These are phyloP conservation scores for Pitangus sulphuratus DNA, from an alignment of 2,797 vertebrate genomes.

Conservation along the genomic window DNA sequence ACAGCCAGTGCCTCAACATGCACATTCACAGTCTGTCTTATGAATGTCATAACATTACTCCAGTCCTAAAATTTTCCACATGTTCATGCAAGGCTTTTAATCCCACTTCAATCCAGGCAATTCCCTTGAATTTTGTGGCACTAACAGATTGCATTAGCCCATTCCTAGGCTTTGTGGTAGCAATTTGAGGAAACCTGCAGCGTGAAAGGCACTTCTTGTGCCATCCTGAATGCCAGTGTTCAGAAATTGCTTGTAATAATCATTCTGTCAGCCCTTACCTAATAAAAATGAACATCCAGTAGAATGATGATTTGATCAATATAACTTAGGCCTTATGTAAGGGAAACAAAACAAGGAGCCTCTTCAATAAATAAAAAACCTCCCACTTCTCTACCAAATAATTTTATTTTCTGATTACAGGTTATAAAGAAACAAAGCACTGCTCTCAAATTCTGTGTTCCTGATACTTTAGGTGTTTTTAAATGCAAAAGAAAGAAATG, in stretches of 20 bases:
- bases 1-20: background rate
- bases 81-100: background rate
- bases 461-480: background rate
- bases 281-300: background rate
- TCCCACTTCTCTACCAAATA: background rate
- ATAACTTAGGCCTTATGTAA: background rate
- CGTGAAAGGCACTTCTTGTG: background rate
- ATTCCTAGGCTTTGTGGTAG: background rate
- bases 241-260: background rate
- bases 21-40: background rate
- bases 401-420: background rate
- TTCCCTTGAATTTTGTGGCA: background rate
- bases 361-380: background rate
- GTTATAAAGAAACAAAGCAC: background rate
- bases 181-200: background rate
- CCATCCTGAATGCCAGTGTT: background rate
- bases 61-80: background rate
- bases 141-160: background rate
- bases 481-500: background rate
- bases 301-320: background rate
- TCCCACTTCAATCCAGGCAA: background rate
- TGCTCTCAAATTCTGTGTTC: background rate
- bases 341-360: background rate
- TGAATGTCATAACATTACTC: background rate
- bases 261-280: background rate